Base-by-base conservation (phyloP, 2,797 vertebrate species). In the Lates japonicus region DNA sequence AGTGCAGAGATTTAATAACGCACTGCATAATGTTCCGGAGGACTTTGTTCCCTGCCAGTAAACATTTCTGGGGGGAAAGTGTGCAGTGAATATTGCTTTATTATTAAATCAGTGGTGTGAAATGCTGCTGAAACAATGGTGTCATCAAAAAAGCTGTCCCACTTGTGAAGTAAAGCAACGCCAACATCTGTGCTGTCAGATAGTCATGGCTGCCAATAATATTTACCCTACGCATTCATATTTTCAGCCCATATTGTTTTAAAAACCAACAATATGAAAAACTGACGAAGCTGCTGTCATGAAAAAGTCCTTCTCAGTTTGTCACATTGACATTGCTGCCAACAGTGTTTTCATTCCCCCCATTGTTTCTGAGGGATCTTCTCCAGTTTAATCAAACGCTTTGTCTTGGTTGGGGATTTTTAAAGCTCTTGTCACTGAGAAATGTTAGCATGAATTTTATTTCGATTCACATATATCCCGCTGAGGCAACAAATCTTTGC, bases 191-290 rank as follows among this genome's bases (percentile, higher is more conserved):
- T 65, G 88, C 80, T 48, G 86, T 86, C 87, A 88, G 90, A 93
- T 91, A 91, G 88, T 90, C 86, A 90, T 60, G 87, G 87, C 86
- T 93, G 90, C 85, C 91, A 93, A 84, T 86, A 87, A 70, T 84
- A 78, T 92, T 92, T 88, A 86, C 70, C 44, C 81, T 14, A n/a
- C 33, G 22, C 76, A 89, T 88, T 87, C 81, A 88, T 88, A 82
- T 88, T 48, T 82, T 68, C 74, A 25, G 19, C 7, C 76, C 33
- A 8, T 82, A 86, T 89, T 92, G 81, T 90, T 87, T 29, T 75
- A 65, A 89, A 29, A 90, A 76, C 60, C 82, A 88, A 85, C 84
- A 86, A 81, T 79, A 69, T 80, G 74, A 90, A 89, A 86, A 85
- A 86, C 86, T 84, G 88, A 89, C 84, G 78, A 90, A 89, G 87